phyloP scores from a whole-genome alignment of 2,113 vertebrate genomes.

The Antechinus flavipes region DNA sequence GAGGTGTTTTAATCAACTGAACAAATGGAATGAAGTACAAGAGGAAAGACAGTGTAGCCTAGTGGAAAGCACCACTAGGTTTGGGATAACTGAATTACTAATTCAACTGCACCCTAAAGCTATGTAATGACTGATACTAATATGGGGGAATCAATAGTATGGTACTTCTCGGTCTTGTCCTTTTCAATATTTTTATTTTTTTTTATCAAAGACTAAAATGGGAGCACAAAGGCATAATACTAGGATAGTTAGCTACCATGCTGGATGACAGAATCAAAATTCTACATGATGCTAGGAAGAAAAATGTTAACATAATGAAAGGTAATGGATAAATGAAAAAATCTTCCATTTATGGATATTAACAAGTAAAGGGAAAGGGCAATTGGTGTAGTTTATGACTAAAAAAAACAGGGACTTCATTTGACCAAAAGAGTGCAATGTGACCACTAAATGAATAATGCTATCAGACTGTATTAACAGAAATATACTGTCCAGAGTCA shows the following conservation, averaged over 20 bases:
- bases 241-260: not conserved
- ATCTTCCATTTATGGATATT: not conserved
- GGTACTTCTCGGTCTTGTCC: not conserved
- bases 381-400: conserved; percentile 19
- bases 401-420: conserved; percentile 16
- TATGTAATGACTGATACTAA: not conserved
- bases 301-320: conserved; percentile 14
- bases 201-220: not conserved
- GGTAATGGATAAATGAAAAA: not conserved
- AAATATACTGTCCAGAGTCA: not conserved
- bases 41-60: not conserved
- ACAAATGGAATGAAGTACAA: not conserved
- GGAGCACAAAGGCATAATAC: not conserved
- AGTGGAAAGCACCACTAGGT: not conserved
- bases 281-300: not conserved
- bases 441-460: not conserved
- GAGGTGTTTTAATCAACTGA: not conserved
- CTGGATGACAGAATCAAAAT: conserved; percentile 30
- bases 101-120: not conserved
- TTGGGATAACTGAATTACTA: not conserved
- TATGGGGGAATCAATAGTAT: not conserved
- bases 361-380: not conserved
- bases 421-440: not conserved
- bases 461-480: conserved; percentile 28
- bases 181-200: not conserved